Conservation (phyloP, 2,888 invertebrate genomes). For the Calliscelio sp. region DNA sequence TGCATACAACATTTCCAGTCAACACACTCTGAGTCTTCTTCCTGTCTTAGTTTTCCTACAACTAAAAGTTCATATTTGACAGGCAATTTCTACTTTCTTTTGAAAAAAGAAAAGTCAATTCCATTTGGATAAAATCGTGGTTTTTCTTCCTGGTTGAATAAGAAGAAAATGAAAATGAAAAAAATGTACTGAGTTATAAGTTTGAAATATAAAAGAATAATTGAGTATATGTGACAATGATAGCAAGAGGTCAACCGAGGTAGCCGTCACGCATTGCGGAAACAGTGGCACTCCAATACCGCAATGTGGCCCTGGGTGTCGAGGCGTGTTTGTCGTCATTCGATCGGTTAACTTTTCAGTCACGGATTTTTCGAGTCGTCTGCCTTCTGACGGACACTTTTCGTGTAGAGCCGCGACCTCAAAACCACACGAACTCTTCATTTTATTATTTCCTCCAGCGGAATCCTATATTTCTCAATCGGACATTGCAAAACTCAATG, state of each 20-base stretch:
- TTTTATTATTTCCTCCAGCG: not conserved
- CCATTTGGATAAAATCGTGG: too few relatives aligned
- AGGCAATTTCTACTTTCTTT: too few relatives aligned
- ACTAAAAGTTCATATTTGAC: too few relatives aligned
- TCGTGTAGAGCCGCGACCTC: conserved; percentile 29
- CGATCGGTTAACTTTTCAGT: conserved; percentile 79
- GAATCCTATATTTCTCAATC: not conserved
- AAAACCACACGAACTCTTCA: not conserved
- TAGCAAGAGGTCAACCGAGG: conserved; percentile 40
- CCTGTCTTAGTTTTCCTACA: too few relatives aligned
- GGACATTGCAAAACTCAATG: not conserved
- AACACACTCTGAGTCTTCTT: too few relatives aligned
- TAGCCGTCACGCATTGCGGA: conserved; percentile 49
- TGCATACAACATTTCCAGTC: too few relatives aligned
- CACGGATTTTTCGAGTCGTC: conserved; percentile 80
- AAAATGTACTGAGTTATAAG: conserved; percentile 23
- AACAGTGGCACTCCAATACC: conserved; percentile 48
- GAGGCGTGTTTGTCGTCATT: conserved; percentile 41
- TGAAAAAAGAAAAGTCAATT: too few relatives aligned
- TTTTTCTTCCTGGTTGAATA: too few relatives aligned
- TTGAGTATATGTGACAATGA: too few relatives aligned
- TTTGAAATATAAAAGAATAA: conserved; percentile 9
- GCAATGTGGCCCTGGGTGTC: conserved; percentile 53
- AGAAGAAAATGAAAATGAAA: too few relatives aligned
- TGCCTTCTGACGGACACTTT: conserved; percentile 49